Evolutionary conservation across 2,888 invertebrate genomes (phyloP).

Genomic region (Rapana venosa): DNA sequence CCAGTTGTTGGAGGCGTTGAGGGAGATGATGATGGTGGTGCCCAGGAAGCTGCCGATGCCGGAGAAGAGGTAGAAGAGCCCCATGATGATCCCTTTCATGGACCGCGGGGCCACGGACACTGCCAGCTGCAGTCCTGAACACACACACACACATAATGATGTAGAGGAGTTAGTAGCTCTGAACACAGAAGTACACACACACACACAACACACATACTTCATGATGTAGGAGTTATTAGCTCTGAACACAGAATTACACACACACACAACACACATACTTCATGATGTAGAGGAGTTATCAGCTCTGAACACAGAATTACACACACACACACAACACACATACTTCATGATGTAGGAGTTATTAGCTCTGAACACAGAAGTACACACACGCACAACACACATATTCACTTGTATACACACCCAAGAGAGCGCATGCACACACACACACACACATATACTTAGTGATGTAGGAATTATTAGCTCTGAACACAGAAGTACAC

Average conservation of each 20-base stretch:
- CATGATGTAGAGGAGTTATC: no score
- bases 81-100: constrained; percentile 80
- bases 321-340: neutral
- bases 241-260: neutral
- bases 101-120: constrained; percentile 79
- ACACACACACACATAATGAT: neutral
- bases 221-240: no score
- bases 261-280: neutral
- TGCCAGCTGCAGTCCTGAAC: constrained; percentile 80
- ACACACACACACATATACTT: no score
- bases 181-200: neutral
- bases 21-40: constrained; percentile 72
- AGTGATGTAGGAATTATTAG: no score
- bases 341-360: neutral
- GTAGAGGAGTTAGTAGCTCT: neutral
- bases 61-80: constrained; percentile 79
- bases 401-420: no score
- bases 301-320: neutral
- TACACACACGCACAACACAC: neutral
- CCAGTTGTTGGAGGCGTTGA: constrained; percentile 75
- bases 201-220: neutral
- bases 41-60: constrained; percentile 80
- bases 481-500: no score
- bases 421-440: no score
- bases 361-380: neutral